Percentiles rank a stretch among this genome's conserved stretches.
Evolutionary conservation across 2,888 invertebrate species (phyloP).

Genomic region (Himalopsyche japonica): DNA sequence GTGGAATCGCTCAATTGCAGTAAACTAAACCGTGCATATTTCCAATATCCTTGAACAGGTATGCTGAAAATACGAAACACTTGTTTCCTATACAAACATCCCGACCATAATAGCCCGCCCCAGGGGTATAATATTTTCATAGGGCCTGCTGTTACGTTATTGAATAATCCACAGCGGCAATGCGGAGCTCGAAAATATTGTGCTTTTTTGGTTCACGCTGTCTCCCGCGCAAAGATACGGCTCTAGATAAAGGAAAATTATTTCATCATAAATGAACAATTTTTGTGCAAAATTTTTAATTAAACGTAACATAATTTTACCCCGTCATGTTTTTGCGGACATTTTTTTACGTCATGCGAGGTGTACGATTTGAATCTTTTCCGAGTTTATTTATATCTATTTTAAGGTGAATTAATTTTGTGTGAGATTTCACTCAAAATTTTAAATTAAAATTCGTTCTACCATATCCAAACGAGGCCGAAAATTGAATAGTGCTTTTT

Average conservation of each 20-base stretch:
- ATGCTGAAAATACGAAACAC: conserved; percentile 22
- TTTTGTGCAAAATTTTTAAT: background rate
- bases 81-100: conserved; percentile 16
- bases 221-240: background rate
- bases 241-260: background rate
- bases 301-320: background rate
- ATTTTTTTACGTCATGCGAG: background rate
- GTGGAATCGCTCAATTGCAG: background rate
- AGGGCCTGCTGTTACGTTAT: conserved; percentile 28
- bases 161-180: conserved; percentile 22
- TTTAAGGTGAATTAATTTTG: background rate
- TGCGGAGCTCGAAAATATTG: conserved; percentile 9
- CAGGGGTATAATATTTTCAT: conserved; percentile 30
- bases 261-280: background rate
- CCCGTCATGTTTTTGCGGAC: background rate
- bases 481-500: too few species aligned
- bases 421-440: background rate
- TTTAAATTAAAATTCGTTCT: too few species aligned
- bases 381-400: background rate
- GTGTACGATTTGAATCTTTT: background rate
- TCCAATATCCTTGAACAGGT: conserved; percentile 26
- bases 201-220: background rate
- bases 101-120: conserved; percentile 11
- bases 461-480: too few species aligned
- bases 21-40: conserved; percentile 19